Conservation (phyloP, 2,113 vertebrate species). For the Chionodraco myersi region DNA sequence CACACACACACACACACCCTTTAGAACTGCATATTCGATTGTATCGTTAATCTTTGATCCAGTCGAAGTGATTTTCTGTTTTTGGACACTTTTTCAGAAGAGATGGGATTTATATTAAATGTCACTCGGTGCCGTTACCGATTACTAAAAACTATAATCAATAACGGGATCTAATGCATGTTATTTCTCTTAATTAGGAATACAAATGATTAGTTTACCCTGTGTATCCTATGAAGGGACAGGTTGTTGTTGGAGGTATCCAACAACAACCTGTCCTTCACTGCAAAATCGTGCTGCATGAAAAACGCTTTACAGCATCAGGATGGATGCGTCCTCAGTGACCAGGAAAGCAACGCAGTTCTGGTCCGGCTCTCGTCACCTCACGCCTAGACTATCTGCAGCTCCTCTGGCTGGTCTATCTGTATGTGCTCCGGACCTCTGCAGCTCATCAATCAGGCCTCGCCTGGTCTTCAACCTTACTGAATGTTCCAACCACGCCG, state of each 20-base stretch:
- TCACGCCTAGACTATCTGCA: no score
- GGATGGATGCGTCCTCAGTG: no score
- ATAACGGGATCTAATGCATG: neutral
- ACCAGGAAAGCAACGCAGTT: no score
- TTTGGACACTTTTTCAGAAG: constrained; percentile 8
- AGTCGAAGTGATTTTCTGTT: constrained; percentile 13
- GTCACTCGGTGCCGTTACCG: neutral
- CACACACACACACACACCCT: constrained; percentile 35
- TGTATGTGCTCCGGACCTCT: no score
- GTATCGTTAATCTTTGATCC: constrained; percentile 14
- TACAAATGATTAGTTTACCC: neutral
- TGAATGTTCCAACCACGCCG: no score
- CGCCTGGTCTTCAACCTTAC: no score
- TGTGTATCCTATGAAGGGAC: neutral
- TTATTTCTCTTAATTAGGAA: constrained; percentile 5
- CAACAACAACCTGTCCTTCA: no score
- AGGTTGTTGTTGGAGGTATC: neutral
- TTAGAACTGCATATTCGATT: constrained; percentile 35
- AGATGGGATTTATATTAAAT: constrained; percentile 4
- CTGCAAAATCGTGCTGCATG: no score
- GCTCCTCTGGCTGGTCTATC: no score
- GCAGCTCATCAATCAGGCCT: no score
- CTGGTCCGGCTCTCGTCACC: no score
- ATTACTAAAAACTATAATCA: neutral
- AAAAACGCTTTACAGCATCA: no score